These are phyloP conservation scores for Allobates femoralis DNA, from an alignment of 2,797 vertebrate species.

Conservation along the genomic window DNA sequence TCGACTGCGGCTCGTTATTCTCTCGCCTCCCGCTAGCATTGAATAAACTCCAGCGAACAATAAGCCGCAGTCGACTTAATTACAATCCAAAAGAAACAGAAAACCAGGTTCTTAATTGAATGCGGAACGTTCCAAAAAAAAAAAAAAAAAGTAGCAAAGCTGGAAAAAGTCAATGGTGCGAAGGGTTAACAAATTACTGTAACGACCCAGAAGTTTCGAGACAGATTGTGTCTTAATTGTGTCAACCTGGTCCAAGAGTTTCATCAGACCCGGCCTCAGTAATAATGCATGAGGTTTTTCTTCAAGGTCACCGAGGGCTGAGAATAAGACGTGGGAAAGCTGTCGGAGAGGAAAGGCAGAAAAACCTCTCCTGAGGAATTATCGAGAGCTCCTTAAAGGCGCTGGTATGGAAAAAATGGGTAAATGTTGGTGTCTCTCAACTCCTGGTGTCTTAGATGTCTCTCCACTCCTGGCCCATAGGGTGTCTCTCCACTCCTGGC, in stretches of 20 bases:
- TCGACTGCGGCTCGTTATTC: not conserved
- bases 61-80: not conserved
- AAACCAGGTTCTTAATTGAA: not conserved
- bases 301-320: conserved; percentile 55
- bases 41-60: conserved; percentile 8
- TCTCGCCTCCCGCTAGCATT: not conserved
- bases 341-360: conserved; percentile 10
- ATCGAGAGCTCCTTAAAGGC: not conserved
- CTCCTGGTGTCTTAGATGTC: no score
- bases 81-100: not conserved
- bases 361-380: conserved; percentile 18
- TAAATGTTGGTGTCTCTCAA: not conserved
- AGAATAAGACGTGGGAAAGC: conserved; percentile 17
- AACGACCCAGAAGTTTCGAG: conserved; percentile 1
- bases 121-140: not conserved
- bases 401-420: not conserved
- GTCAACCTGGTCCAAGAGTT: conserved; percentile 51
- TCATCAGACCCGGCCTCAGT: conserved; percentile 60
- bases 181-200: conserved; percentile 37
- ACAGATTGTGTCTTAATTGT: conserved; percentile 49
- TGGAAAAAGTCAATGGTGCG: not conserved
- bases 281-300: conserved; percentile 53
- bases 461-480: no score
- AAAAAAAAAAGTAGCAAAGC: not conserved
- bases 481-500: no score